Evolutionary conservation across 2,888 invertebrate genomes (phyloP).

Genomic region (Andrena camellia): DNA sequence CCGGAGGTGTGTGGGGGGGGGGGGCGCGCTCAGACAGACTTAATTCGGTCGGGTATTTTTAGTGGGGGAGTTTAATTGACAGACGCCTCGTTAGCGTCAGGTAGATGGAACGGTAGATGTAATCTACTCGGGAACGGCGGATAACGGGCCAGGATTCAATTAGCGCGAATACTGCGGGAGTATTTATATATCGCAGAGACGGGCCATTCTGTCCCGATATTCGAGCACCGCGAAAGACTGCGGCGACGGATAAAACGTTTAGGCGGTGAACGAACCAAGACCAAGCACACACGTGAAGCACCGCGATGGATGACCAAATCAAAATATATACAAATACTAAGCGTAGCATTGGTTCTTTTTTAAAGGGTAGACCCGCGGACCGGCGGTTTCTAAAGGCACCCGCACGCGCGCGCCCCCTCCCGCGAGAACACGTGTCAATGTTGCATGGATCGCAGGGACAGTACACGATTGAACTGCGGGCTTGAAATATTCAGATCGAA

Average conservation of each 20-base stretch:
- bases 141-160: conserved; percentile 9
- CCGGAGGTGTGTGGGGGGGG: too few relatives aligned
- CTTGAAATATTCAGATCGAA: not conserved
- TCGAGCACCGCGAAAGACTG: conserved; percentile 41
- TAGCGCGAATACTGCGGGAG: not conserved
- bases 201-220: conserved; percentile 3
- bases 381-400: conserved; percentile 20
- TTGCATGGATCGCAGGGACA: conserved; percentile 39
- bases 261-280: conserved; percentile 44
- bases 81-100: conserved; percentile 5
- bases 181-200: conserved; percentile 30
- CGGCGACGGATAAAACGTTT: conserved; percentile 31
- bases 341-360: conserved; percentile 39
- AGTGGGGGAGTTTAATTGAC: conserved; percentile 11
- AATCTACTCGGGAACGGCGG: not conserved
- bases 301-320: conserved; percentile 59
- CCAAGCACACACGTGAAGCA: conserved; percentile 51
- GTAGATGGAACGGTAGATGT: conserved; percentile 7
- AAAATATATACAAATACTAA: conserved; percentile 59
- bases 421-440: conserved; percentile 39
- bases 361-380: conserved; percentile 49
- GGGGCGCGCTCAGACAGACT: too few relatives aligned
- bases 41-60: conserved; percentile 20
- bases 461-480: conserved; percentile 26
- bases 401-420: too few relatives aligned